A percentile compares a stretch with the other conserved stretches of the same genome.
Evolutionary conservation across 2,797 vertebrate genomes (phyloP).

Genomic region (Enteromius afrohamiltoni): DNA sequence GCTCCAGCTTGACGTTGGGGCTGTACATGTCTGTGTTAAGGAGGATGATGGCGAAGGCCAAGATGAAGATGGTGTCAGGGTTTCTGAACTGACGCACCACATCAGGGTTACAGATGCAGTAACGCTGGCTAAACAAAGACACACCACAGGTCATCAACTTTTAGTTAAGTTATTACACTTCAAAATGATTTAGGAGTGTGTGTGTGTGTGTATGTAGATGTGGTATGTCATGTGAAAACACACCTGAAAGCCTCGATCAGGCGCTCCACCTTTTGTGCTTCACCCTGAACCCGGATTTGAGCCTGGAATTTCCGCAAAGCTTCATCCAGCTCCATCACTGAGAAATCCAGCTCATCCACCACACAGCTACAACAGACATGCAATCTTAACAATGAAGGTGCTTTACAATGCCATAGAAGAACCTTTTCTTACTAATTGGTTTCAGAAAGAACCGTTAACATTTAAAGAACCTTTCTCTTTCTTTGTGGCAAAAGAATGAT

Average conservation of each 20-base stretch:
- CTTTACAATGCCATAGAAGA: no score
- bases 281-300: slow-evolving; percentile 96
- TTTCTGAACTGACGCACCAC: slow-evolving; percentile 96
- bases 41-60: slow-evolving; percentile 97
- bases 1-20: slow-evolving; percentile 95
- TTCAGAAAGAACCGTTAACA: not conserved
- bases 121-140: slow-evolving; percentile 83
- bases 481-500: no score
- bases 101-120: slow-evolving; percentile 98
- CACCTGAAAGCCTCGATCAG: slow-evolving; percentile 99
- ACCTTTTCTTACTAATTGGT: no score
- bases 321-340: slow-evolving; percentile 95
- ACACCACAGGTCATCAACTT: slow-evolving; percentile 37
- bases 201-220: not conserved
- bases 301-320: slow-evolving; percentile 98
- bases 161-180: not conserved
- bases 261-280: slow-evolving; percentile 96
- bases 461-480: no score
- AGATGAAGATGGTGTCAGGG: slow-evolving; percentile 98
- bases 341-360: slow-evolving; percentile 98
- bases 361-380: slow-evolving; percentile 78
- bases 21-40: slow-evolving; percentile 99
- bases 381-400: not conserved
- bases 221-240: slow-evolving; percentile 57
- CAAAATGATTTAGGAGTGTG: not conserved